Evolutionary conservation across 2,888 invertebrate species (phyloP), one percentile per base, ranked within the genome.

Genomic region (Phanerotoma sp.): DNA sequence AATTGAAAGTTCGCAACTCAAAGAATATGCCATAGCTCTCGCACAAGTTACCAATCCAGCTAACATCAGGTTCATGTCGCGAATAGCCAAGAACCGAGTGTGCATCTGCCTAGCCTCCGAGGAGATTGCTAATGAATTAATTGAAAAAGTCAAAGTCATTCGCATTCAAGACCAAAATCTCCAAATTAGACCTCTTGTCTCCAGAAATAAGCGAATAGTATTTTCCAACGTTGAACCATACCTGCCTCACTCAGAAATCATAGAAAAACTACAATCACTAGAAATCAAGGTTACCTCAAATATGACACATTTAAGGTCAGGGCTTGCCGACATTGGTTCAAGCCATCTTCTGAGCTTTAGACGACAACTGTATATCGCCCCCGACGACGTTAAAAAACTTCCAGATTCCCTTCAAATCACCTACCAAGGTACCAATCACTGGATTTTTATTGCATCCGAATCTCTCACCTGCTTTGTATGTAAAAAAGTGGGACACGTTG

Each of bases 381-480:
- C 28, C 5, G 38, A 35, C 6, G 48, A 48, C 3, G 38, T 10
- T 3, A 38, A 38, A 15, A 48, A 48, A 15, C 10, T 37, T 7
- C 38, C 22, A 3, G n/a, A 35, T 7, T 35, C 48, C n/a, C 15
- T 48, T 10, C 48, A 35, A 15, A 37, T 48, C 18, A 22, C 13
- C 10, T 37, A n/a, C 20, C 15, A 48, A 18, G 48, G 15, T 5
- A 37, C 48, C 16, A 48, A 13, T 11, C 22, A 48, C 10, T 37
- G 38, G 37, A 45, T 35, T 35, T 35, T 15, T n/a, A n/a, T n/a
- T 7, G 7, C n/a, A n/a, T n/a, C n/a, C n/a, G n/a, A n/a, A n/a
- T n/a, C n/a, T n/a, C n/a, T n/a, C n/a, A n/a, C n/a, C 35, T 46
- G 46, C 46, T 46, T 33, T 46, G 3, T 46, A 2, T 46, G 46